A percentile compares a stretch with the other conserved stretches of the same genome.
These are phyloP conservation scores for Eristalis arbustorum DNA, from an alignment of 2,888 invertebrate species.

Conservation along the genomic window DNA sequence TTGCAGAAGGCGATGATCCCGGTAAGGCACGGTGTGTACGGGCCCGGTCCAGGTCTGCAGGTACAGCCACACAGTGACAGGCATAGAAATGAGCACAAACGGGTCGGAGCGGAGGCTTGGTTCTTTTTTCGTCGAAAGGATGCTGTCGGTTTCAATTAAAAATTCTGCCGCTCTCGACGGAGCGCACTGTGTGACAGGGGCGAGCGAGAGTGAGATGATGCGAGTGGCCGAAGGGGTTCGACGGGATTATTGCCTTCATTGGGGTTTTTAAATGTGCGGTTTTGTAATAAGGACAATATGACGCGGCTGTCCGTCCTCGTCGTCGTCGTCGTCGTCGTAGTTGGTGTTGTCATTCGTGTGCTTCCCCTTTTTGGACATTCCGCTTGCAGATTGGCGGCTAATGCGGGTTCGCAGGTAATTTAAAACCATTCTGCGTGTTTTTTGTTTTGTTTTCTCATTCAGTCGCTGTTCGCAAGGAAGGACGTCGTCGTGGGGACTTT, in stretches of 20 bases:
- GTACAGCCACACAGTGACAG: conserved; percentile 16
- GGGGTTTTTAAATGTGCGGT: conserved; percentile 69
- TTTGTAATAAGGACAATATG: conserved; percentile 70
- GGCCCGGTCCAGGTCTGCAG: neutral
- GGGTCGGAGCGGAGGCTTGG: conserved; percentile 13
- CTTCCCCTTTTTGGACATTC: conserved; percentile 39
- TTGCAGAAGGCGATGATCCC: conserved; percentile 62
- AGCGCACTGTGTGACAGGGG: conserved; percentile 14
- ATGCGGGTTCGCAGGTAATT: conserved; percentile 63
- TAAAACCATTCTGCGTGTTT: conserved; percentile 28
- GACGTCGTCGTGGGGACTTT: conserved; percentile 6
- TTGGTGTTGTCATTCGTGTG: conserved; percentile 49
- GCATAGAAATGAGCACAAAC: conserved; percentile 68
- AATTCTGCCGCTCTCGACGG: conserved; percentile 60
- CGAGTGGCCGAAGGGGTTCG: neutral
- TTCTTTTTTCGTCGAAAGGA: conserved; percentile 38
- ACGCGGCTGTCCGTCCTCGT: conserved; percentile 48
- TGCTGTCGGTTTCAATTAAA: conserved; percentile 71
- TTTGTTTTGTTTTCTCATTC: neutral
- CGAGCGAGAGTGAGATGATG: neutral
- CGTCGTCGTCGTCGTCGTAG: conserved; percentile 28
- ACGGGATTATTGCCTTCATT: conserved; percentile 68
- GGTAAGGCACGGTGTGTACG: conserved; percentile 23
- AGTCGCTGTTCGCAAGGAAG: neutral
- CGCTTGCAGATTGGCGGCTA: conserved; percentile 44